Conservation (phyloP, 2,113 vertebrate species). For the Seriola aureovittata region DNA sequence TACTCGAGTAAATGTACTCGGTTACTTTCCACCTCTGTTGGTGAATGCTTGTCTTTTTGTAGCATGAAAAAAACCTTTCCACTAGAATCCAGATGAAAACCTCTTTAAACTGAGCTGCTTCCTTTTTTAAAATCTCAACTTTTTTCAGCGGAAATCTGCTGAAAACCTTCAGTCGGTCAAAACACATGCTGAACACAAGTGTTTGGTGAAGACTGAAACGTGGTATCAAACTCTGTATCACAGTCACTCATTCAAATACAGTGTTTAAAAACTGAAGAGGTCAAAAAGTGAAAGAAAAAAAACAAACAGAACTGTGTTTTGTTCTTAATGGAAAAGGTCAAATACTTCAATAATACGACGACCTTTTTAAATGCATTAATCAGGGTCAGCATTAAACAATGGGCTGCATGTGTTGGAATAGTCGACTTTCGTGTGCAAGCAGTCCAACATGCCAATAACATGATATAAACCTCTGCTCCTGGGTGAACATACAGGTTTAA, state of each 20-base stretch:
- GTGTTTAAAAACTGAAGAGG: background rate
- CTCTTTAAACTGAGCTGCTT: background rate
- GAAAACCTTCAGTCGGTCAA: background rate
- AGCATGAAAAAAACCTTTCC: no score
- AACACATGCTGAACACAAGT: background rate
- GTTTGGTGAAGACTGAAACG: background rate
- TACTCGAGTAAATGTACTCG: background rate
- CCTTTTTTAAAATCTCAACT: background rate
- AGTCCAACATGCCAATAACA: slow-evolving; percentile 13
- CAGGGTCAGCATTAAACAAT: no score
- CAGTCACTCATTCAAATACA: background rate
- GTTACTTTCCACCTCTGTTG: no score
- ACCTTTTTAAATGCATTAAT: background rate
- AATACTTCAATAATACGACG: background rate
- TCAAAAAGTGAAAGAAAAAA: background rate
- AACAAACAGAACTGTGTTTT: background rate
- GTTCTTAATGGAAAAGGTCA: background rate
- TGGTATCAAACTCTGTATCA: background rate
- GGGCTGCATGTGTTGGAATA: background rate
- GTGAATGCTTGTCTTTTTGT: no score
- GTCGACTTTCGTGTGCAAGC: background rate
- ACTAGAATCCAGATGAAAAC: background rate
- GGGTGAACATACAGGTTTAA: background rate
- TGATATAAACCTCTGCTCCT: background rate
- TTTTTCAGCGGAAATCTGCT: background rate